Base-by-base conservation (phyloP, 2,797 vertebrate species). In the Xiphophorus birchmanni region DNA sequence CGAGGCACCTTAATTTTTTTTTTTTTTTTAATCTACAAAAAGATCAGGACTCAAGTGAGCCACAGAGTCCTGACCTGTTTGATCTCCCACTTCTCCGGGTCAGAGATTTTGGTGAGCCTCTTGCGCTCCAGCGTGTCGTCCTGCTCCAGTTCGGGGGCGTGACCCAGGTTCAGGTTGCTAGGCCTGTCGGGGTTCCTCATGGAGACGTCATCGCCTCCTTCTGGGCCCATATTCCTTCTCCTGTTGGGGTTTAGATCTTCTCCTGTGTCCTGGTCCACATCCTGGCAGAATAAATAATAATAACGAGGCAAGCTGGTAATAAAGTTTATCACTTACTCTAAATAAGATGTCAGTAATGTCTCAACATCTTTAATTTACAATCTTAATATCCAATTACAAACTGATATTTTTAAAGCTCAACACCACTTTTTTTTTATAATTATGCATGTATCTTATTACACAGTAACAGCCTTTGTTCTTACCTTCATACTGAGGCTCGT, bases 401-500 rank as follows among this genome's bases (percentile, higher is more conserved):
- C 15, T 35, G 17, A 65, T 18, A 15, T 21, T 65, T 8, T 21
- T 67, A 40, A 40, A 18, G 15, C 35, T 65, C 26, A 37, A 65
- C 60, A 40, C 35, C 17, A 65, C 7, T 4, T 54, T 54, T 3
- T 26, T 52, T 26, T 17, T 32, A 21, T 18, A 37, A 35, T 21
- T 4, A 37, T 67, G 35, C 3, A 18, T 37, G 32, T 6, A 17
- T 65, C 40, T 67, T 40, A 37, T 40, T 40, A 65, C 2, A 56
- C 54, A 58, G 44, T 0, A 29, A 0, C 10, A 32, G 7, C 9
- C 0, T 13, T 21, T 47, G 58, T 50, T 73, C 91, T 85, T 91
- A 99, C 98, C 97, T 99, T 99, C 99, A 99, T 99, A 89, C 99
- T 99, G 76, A 99, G 95, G 82, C 99, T 99, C 82, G 99, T 99